phyloP scores from a whole-genome alignment of 2,888 invertebrate genomes.

The Julus scandinavius region DNA sequence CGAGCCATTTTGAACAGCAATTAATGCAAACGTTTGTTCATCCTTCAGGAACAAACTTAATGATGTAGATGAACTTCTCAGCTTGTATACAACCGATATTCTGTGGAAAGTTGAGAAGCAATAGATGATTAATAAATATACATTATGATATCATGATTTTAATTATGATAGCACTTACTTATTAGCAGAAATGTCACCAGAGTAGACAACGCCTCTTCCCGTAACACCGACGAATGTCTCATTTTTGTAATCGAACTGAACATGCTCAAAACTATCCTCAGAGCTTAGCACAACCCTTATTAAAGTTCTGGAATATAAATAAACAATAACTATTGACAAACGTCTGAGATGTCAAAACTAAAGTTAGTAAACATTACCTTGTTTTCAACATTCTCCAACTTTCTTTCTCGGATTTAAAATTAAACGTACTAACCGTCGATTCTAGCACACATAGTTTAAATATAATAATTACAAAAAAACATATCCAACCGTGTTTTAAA shows the following conservation, averaged over 20 bases:
- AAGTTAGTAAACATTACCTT: background rate
- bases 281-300: background rate
- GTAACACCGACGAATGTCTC: background rate
- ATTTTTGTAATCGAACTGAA: background rate
- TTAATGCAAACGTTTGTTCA: background rate
- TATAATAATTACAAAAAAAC: too few relatives aligned
- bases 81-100: background rate
- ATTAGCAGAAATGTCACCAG: background rate
- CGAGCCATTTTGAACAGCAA: constrained; percentile 1
- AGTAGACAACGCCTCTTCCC: background rate
- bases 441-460: background rate
- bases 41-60: background rate
- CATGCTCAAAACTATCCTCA: background rate
- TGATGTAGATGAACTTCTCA: background rate
- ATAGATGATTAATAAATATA: too few relatives aligned
- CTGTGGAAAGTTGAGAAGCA: background rate
- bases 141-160: too few relatives aligned
- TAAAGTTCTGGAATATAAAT: background rate
- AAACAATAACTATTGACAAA: background rate
- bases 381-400: background rate
- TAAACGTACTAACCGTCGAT: background rate
- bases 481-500: background rate
- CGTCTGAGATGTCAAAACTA: background rate
- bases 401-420: background rate
- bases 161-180: background rate